Base-by-base conservation (phyloP, 1,140 invertebrate genomes). In the Araneus ventricosus region DNA sequence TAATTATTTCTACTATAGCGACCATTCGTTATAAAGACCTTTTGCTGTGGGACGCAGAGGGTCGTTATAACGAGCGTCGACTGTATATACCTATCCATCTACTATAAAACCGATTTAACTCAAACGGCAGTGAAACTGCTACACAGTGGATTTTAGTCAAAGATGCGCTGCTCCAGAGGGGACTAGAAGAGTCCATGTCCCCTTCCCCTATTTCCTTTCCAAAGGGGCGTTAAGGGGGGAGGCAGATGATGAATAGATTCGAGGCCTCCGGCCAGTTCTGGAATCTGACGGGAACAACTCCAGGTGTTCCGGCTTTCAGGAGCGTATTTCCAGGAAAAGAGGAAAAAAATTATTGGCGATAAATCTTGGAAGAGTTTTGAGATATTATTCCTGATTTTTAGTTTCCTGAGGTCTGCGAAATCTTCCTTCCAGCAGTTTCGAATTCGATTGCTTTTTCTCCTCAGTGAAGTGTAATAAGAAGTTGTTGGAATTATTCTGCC, bases 231-330 rank as follows among this genome's bases (percentile, higher is more conserved):
- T n/a, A n/a, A 27, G 41, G 3, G 20, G 45, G 82, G 8, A 27
- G 80, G 39, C 27, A 27, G 22, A 84, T 84, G 82, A 84, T 52
- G 82, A 57, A 57, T 84, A 30, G 82, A 57, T 52, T 84, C 41
- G n/a, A n/a, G 22, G 82, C 82, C n/a, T n/a, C 45, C 41, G 82
- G 82, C 82, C 82, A 84, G 14, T 84, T 7, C 82, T 57, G n/a
- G 82, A 84, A 17, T 57, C 82, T 84, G 82, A 84, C 41, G 82
- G 82, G 82, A 84, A 84, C 24, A n/a, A 57, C 82, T 84, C 82
- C 82, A 84, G 82, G 41, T 84, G 82, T 52, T 52, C n/a, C 82
- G 39, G 34, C 20, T 75, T 75, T 75, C 30, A 10, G 70, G 67
- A 75, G n/a, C 39, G 39, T 6, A 10, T 57, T 84, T 84, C 82